Conservation (phyloP, 2,888 invertebrate genomes). For the Mesoligia furuncula region DNA sequence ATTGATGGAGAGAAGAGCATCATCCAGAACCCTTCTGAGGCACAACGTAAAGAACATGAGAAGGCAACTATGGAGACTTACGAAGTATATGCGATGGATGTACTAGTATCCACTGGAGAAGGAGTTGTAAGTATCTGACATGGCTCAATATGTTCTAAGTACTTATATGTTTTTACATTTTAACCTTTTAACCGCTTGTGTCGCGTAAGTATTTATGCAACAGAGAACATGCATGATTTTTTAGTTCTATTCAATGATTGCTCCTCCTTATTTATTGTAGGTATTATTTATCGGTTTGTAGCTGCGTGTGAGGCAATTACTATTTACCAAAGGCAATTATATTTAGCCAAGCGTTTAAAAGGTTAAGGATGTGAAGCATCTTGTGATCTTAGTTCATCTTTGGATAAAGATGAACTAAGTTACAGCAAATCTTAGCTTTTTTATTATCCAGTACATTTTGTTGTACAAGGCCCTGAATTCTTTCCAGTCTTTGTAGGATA, state of each 20-base stretch:
- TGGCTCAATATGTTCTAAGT: background rate
- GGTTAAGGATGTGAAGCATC: background rate
- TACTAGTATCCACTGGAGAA: constrained; percentile 98
- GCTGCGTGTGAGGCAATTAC: too few relatives aligned
- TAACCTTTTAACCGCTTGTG: too few relatives aligned
- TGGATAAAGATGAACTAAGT: background rate
- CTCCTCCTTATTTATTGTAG: too few relatives aligned
- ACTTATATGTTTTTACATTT: too few relatives aligned
- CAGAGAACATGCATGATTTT: too few relatives aligned
- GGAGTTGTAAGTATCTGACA: constrained; percentile 93
- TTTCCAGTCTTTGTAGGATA: constrained; percentile 75
- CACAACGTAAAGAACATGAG: constrained; percentile 99
- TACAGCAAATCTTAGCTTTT: background rate
- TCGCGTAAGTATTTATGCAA: too few relatives aligned
- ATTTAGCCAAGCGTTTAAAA: too few relatives aligned
- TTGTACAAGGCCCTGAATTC: constrained; percentile 76
- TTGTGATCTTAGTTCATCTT: too few relatives aligned
- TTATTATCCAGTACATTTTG: background rate
- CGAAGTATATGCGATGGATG: constrained; percentile 99
- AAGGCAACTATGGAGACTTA: constrained; percentile 98
- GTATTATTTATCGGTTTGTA: too few relatives aligned
- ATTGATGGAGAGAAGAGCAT: constrained; percentile 98
- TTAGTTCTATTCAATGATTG: too few relatives aligned
- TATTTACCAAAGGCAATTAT: too few relatives aligned
- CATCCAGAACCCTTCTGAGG: constrained; percentile 97